A percentile compares a stretch with the other conserved stretches of the same genome.
These are phyloP conservation scores for Pilophorus perplexus DNA, from an alignment of 2,888 invertebrate genomes.

Conservation along the genomic window DNA sequence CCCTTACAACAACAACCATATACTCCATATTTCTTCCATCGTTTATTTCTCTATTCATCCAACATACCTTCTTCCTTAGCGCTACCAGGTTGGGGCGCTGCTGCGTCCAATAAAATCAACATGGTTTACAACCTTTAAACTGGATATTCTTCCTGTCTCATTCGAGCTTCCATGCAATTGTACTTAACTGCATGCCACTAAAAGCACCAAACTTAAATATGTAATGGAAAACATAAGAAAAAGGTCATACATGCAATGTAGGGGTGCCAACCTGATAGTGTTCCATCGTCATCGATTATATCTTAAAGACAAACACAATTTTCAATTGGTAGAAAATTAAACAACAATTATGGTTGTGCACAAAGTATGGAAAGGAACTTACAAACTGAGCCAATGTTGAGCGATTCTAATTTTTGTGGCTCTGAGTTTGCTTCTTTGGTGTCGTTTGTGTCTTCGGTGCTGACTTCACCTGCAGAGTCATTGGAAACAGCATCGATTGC, in stretches of 20 bases:
- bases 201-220: neutral
- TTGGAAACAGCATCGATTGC: neutral
- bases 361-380: neutral
- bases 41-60: too few relatives aligned
- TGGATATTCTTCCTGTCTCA: too few relatives aligned
- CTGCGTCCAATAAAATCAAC: neutral
- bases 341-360: neutral
- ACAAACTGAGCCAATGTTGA: neutral
- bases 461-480: constrained; percentile 19
- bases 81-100: neutral
- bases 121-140: neutral
- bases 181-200: neutral
- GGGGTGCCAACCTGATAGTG: constrained; percentile 39
- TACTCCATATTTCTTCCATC: too few relatives aligned
- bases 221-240: neutral
- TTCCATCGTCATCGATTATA: constrained; percentile 35
- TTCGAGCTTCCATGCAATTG: too few relatives aligned
- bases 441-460: constrained; percentile 15
- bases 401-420: neutral
- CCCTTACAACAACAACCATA: too few relatives aligned
- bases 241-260: constrained; percentile 37
- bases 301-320: constrained; percentile 13
- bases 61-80: too few relatives aligned
- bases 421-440: neutral
- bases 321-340: neutral